A percentile compares a stretch with the other conserved stretches of the same genome.
These are phyloP conservation scores for Cremastinae sp. DNA, from an alignment of 2,888 invertebrate species.

Conservation along the genomic window DNA sequence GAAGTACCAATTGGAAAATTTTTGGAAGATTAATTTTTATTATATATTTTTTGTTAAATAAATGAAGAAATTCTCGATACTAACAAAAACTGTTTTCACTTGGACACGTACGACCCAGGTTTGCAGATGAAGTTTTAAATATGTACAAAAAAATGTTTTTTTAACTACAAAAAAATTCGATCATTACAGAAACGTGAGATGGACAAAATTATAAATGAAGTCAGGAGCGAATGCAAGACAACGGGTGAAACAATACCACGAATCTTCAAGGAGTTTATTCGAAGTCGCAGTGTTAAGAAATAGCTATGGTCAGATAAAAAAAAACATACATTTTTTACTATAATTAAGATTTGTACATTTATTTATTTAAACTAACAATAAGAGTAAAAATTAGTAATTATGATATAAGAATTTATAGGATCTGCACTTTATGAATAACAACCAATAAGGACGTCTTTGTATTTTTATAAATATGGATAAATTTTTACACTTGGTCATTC, in stretches of 20 bases:
- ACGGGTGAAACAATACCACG: conserved; percentile 54
- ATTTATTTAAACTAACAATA: not conserved
- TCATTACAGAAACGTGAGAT: conserved; percentile 48
- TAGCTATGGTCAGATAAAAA: not conserved
- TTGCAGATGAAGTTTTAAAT: not conserved
- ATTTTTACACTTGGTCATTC: not conserved
- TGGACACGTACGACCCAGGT: too few relatives aligned
- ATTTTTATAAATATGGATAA: not conserved
- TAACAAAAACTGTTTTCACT: too few relatives aligned
- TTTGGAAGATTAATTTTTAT: too few relatives aligned
- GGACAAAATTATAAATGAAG: conserved; percentile 14
- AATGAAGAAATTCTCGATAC: too few relatives aligned
- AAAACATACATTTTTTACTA: too few relatives aligned
- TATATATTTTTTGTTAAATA: too few relatives aligned
- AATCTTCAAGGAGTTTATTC: conserved; percentile 35
- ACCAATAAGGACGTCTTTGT: not conserved
- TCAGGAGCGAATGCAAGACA: conserved; percentile 31
- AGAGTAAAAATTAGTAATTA: not conserved
- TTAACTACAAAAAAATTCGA: not conserved
- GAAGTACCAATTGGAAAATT: too few relatives aligned
- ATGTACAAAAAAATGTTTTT: not conserved
- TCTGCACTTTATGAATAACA: too few relatives aligned
- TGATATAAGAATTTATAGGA: conserved; percentile 3
- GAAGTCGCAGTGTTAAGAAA: conserved; percentile 33
- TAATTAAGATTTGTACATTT: conserved; percentile 2